phyloP scores from a whole-genome alignment of 2,113 vertebrate species.

The Atrichornis clamosus region DNA sequence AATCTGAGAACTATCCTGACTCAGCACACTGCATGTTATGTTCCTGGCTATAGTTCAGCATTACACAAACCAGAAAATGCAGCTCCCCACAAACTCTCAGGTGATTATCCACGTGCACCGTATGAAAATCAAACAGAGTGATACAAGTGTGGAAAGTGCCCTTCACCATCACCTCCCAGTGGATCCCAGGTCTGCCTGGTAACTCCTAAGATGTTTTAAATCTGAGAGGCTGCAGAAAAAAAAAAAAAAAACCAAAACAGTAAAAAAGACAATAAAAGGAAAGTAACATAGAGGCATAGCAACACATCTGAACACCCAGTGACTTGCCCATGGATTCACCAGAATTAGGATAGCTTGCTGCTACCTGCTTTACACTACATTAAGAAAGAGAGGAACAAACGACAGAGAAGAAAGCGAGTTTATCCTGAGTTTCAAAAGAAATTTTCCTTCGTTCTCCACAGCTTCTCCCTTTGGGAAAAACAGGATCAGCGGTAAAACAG shows the following conservation, averaged over 20 bases:
- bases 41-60: neutral
- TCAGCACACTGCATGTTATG: neutral
- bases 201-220: neutral
- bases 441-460: neutral
- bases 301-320: neutral
- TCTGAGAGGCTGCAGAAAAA: neutral
- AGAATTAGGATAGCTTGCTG: neutral
- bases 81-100: neutral
- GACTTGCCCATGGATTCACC: neutral
- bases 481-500: rapidly evolving
- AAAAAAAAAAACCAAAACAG: too few species aligned
- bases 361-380: neutral
- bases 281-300: neutral
- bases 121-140: neutral
- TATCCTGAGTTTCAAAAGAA: neutral
- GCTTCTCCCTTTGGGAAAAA: neutral
- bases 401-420: neutral
- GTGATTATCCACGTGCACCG: neutral
- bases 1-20: neutral
- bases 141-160: neutral
- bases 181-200: neutral
- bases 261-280: neutral
- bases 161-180: neutral
- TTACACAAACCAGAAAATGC: neutral
- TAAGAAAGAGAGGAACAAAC: neutral